Conservation (phyloP, 2,888 invertebrate species). For the Orthosia incerta region DNA sequence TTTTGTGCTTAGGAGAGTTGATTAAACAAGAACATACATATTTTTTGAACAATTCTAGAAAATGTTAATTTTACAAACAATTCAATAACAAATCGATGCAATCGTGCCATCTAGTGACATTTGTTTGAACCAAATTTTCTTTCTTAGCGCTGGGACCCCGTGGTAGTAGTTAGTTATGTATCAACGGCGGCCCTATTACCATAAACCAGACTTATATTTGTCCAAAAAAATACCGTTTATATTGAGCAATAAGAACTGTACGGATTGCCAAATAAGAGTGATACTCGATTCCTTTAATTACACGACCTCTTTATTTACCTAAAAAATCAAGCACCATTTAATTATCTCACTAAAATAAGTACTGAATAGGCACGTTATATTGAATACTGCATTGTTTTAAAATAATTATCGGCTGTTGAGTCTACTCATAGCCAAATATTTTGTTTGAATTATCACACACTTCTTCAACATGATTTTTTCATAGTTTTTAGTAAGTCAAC, state of each 20-base stretch:
- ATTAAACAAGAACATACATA: too few relatives aligned
- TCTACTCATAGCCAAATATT: not conserved
- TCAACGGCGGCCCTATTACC: not conserved
- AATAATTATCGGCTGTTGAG: not conserved
- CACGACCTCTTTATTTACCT: constrained; percentile 27
- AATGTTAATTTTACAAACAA: too few relatives aligned
- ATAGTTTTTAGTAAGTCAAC: constrained; percentile 2
- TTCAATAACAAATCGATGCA: too few relatives aligned
- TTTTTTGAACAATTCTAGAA: too few relatives aligned
- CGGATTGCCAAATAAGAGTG: not conserved
- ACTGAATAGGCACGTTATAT: constrained; percentile 27
- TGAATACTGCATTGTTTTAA: constrained; percentile 15
- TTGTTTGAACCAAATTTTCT: too few relatives aligned
- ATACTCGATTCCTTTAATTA: constrained; percentile 16
- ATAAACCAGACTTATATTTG: not conserved
- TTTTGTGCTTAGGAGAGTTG: too few relatives aligned
- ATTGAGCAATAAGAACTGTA: constrained; percentile 15
- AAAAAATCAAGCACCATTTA: constrained; percentile 59
- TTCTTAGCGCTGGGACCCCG: too few relatives aligned
- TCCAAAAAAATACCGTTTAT: not conserved
- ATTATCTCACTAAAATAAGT: constrained; percentile 51
- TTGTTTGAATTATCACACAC: not conserved
- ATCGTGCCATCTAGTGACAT: too few relatives aligned
- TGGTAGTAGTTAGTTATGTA: not conserved
- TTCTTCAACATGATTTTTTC: not conserved